Percentiles rank a stretch among this genome's conserved stretches.
phyloP scores from a whole-genome alignment of 2,888 invertebrate species.

The Thymelicus acteon region DNA sequence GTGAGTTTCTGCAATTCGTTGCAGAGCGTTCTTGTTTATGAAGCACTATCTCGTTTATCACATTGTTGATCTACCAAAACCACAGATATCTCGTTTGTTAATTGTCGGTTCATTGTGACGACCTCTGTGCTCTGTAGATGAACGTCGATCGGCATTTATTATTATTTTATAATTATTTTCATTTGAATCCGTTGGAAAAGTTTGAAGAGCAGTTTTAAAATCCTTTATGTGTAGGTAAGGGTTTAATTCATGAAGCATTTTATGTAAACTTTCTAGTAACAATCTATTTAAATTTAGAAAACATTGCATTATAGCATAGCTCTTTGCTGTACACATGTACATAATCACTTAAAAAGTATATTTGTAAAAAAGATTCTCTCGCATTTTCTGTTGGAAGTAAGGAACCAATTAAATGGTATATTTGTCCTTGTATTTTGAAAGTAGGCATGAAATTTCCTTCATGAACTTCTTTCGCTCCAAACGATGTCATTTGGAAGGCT shows the following conservation, averaged over 20 bases:
- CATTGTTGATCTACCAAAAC: slow-evolving; percentile 46
- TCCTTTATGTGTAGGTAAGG: too few species aligned
- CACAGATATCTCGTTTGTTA: slow-evolving; percentile 8
- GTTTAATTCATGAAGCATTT: too few species aligned
- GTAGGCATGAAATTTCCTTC: slow-evolving; percentile 30
- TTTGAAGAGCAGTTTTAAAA: too few species aligned
- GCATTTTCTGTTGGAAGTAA: slow-evolving; percentile 38
- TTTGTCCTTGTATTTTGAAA: slow-evolving; percentile 29
- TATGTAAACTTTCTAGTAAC: too few species aligned
- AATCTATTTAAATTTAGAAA: too few species aligned
- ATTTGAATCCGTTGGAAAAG: too few species aligned
- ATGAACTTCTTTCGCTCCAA: slow-evolving; percentile 43
- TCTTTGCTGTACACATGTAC: too few species aligned
- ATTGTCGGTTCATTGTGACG: slow-evolving; percentile 2
- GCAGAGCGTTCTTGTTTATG: slow-evolving; percentile 41
- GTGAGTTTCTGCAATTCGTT: slow-evolving; percentile 43
- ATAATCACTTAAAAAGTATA: slow-evolving; percentile 38
- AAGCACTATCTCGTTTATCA: slow-evolving; percentile 46
- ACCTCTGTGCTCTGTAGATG: not conserved
- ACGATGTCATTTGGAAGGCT: slow-evolving; percentile 49
- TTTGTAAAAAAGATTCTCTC: slow-evolving; percentile 40
- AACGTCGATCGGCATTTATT: not conserved
- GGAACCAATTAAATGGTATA: slow-evolving; percentile 26
- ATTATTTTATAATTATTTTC: too few species aligned
- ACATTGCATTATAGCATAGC: too few species aligned